These are phyloP conservation scores for Speoplatyrhinus poulsoni DNA, from an alignment of 2,113 vertebrate species.

Conservation along the genomic window DNA sequence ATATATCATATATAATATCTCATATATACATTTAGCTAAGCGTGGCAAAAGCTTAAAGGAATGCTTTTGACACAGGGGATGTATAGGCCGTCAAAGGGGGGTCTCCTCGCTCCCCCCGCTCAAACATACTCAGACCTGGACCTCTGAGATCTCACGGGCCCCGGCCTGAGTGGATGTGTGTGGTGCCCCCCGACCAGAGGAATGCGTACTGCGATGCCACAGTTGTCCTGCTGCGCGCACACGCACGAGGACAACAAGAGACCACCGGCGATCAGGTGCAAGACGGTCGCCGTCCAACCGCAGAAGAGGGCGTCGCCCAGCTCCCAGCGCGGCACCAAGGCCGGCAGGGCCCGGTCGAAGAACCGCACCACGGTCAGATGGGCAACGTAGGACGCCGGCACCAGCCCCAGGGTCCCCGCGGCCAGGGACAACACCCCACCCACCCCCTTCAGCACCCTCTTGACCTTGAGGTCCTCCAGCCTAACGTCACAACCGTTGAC, in stretches of 20 bases:
- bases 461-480: constrained; percentile 38
- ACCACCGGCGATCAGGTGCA: constrained; percentile 64
- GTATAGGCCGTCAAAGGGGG: too few species aligned
- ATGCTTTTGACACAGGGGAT: not conserved
- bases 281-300: constrained; percentile 68
- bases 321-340: constrained; percentile 67
- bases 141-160: not conserved
- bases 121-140: constrained; percentile 37
- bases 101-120: not conserved
- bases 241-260: constrained; percentile 67
- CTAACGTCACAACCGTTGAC: constrained; percentile 55
- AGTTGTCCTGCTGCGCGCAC: constrained; percentile 10
- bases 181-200: not conserved
- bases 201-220: not conserved
- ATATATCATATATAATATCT: not conserved
- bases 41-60: not conserved
- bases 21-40: not conserved
- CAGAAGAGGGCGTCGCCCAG: constrained; percentile 70
- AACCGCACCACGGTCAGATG: constrained; percentile 54
- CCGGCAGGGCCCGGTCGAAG: constrained; percentile 56
- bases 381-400: constrained; percentile 65
- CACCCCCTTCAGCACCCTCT: constrained; percentile 48
- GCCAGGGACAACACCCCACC: constrained; percentile 49
- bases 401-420: constrained; percentile 53
- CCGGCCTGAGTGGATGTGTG: not conserved